Base-by-base conservation (phyloP, 1,140 invertebrate species). In the Lepidostoma basale region DNA sequence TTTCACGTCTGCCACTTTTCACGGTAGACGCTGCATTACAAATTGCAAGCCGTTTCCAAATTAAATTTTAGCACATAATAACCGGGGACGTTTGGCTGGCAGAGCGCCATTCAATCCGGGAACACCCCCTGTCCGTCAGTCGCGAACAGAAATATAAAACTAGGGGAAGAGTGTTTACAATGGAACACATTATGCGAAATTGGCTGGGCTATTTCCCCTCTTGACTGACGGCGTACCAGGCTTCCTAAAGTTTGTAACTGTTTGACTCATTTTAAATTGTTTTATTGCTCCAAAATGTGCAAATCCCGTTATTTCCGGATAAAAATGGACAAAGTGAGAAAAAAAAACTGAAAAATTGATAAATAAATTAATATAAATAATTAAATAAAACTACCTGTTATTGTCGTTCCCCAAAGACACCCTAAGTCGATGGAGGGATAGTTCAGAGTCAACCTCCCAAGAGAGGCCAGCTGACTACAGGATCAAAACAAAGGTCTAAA, bases 61-160 rank as follows among this genome's bases (percentile, higher is more conserved):
- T 70, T 65, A 70, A 70, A 70, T 70, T 70, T 70, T 70, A 70
- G 62, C 68, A 70, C 68, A 70, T 70, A 70, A 70, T 70, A 66
- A 66, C 62, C 28, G 30, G 23, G 26, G 44, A 33, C 66, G 54
- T 60, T 68, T 45, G 56, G 26, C 52, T 25, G 40, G 25, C 52
- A 28, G 45, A 25, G 12, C 23, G 63, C 63, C 39, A 49, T 64
- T 69, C 60, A 63, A 69, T 63, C 56, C 54, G 56, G 36, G 67
- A 42, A 58, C 66, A 20, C 59, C 67, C 39, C 23, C n/a, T 14
- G 49, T 60, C 62, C 25, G 22, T 45, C 60, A 64, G 56, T 40
- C 45, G 58, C 28, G 58, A 30, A 52, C 30, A 52, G 66, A 67
- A 71, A 71, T 64, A 71, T 67, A 71, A 67, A 67, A 70, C 52